Evolutionary conservation across 2,888 invertebrate species (phyloP), one percentile per base, ranked within the genome.

Genomic region (Eucriotettix oculatus): DNA sequence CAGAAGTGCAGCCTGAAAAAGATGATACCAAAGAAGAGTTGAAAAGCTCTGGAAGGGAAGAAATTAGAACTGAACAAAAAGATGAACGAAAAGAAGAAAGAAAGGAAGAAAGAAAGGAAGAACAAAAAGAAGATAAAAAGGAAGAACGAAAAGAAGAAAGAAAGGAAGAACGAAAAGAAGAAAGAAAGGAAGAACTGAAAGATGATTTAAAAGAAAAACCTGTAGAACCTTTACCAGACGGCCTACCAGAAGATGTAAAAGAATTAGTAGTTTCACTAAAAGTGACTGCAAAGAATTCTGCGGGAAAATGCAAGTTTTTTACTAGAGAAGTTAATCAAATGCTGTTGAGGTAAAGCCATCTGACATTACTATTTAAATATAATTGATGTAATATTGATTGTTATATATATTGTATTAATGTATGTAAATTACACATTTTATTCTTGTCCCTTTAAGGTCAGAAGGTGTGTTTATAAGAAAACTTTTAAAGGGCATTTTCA

Each of bases 241-340:
- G 71, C 61, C 70, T 79, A 61, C 73, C 77, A 10, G 71, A 74
- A 48, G 75, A 74, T 52, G 68, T 79, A 59, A 72, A 72, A 63
- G 73, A 73, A 56, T 69, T 74, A 42, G 71, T 79, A 58, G 72
- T 71, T 58, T 71, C 72, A 61, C 69, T 79, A 52, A 79, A 77
- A 67, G 69, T 70, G 52, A 71, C 72, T 1, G 71, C 69, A 61
- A 67, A 65, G 52, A 72, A 70, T 44, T 74, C 71, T 66, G 77
- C 76, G 64, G 76, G 75, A 59, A 79, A 78, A 67, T 74, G 72
- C 64, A 79, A 77, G 70, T 76, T 78, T 67, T 80, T 81, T 68
- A 77, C 75, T 58, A 67, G 71, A 16, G 69, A 73, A 58, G 76
- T 80, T 44, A 81, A 79, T 67, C 70, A 73, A 41, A 70, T 75